These are phyloP conservation scores for Maniola jurtina DNA, from an alignment of 1,140 invertebrate species.

Conservation along the genomic window DNA sequence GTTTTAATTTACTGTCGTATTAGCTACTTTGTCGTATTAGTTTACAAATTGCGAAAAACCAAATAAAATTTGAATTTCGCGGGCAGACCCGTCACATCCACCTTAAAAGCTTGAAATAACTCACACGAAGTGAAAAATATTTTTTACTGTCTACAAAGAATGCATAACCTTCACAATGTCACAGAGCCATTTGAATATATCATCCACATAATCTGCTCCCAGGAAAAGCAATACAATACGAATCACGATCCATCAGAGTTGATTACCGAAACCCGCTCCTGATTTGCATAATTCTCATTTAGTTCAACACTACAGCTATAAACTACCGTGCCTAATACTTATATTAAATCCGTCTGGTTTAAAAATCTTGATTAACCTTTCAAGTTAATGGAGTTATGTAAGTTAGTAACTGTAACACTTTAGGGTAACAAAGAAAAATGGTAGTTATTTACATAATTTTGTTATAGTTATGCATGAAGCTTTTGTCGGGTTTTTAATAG, in stretches of 20 bases:
- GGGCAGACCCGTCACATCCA: too few species aligned
- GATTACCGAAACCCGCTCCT: slow-evolving; percentile 31
- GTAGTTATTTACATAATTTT: slow-evolving; percentile 31
- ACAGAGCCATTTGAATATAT: slow-evolving; percentile 4
- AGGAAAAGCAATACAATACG: slow-evolving; percentile 12
- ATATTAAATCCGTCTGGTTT: slow-evolving; percentile 30
- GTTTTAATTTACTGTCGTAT: too few species aligned
- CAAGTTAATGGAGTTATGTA: slow-evolving; percentile 25
- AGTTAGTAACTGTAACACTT: slow-evolving; percentile 28
- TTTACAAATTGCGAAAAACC: too few species aligned
- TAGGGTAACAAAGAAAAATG: slow-evolving; percentile 21
- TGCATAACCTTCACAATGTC: slow-evolving; percentile 1
- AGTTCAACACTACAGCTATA: slow-evolving; percentile 26
- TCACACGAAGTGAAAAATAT: background rate
- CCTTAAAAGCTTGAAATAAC: background rate
- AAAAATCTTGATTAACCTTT: slow-evolving; percentile 38
- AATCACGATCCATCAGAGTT: slow-evolving; percentile 33
- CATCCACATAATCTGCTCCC: background rate
- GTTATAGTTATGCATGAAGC: slow-evolving; percentile 14
- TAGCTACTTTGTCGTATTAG: too few species aligned
- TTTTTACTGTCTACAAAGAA: background rate
- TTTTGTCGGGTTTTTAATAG: background rate
- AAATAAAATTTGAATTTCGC: too few species aligned
- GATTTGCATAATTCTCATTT: slow-evolving; percentile 51
- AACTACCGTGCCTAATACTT: slow-evolving; percentile 35